Base-by-base conservation (phyloP, 2,888 invertebrate genomes). In the Syrphus vitripennis region DNA sequence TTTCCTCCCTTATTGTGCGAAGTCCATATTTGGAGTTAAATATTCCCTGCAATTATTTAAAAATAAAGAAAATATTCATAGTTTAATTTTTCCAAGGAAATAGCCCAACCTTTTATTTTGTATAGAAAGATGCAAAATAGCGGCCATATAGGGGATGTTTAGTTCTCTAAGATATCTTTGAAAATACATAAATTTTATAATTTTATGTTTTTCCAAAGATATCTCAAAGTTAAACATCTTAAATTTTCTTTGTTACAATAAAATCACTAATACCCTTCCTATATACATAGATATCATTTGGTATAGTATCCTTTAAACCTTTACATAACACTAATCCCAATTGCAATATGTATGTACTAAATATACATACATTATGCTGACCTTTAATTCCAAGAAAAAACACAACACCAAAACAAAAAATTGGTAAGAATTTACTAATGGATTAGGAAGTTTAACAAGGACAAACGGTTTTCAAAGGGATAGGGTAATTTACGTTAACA, bases 331-430 rank as follows among this genome's bases (percentile, higher is more conserved):
- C 9, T 16, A n/a, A 29, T 53, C 29, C 53, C 29, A 29, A 53
- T 9, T 16, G 9, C 29, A 16, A 16, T 29, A 16, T 57, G 16
- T 4, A 10, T 16, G 5, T 31, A 31, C 0, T 19, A 21, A 1
- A 5, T 16, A 31, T 29, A 34, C 34, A 61, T 61, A 40, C 34
- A 61, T 61, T 26, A 24, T 40, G 19, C 16, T 65, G 29, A 45
- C 42, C 65, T 65, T 65, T 65, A 45, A 65, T 19, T 45, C 12
- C 29, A 45, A 65, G 24, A 42, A 65, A 45, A 4, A 61, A 61
- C 14, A 21, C 6, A 24, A 61, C 40, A 21, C 21, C 16, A 29
- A 65, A 40, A 65, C 45, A 14, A 65, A n/a, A n/a, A n/a, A n/a
- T n/a, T n/a, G 12, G 65, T 65, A 29, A 16, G 14, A 26, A 21